Base-by-base conservation (phyloP, 1,140 invertebrate genomes). In the Nasonia longicornis region DNA sequence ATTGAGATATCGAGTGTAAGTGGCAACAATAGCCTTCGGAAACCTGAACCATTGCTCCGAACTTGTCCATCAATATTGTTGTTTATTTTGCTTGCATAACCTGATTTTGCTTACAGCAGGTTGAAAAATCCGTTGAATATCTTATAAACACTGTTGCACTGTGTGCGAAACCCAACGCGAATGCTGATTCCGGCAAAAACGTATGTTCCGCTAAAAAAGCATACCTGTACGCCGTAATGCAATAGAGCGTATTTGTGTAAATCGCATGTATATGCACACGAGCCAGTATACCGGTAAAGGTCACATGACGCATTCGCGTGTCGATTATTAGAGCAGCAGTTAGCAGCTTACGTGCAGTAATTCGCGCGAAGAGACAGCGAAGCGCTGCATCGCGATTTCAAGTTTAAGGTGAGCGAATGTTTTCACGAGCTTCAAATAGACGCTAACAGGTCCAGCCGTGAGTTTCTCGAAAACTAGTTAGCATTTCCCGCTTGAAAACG, bases 231-330 rank as follows among this genome's bases (percentile, higher is more conserved):
- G 26, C 26, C 26, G 52, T 58, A 58, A 58, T 58, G 16, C 52
- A 58, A 58, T n/a, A 58, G 20, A 58, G 16, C 52, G 52, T 58
- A 58, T 58, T n/a, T 16, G 52, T 58, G 20, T n/a, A 58, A 58
- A 58, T 3, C 20, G 16, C 20, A n/a, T 58, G 16, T 58, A 58
- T 52, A 58, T 20, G 4, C 0, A 58, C 7, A 58, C 52, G 0
- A 58, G 52, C 52, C 3, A 67, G 26, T 67, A 35, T 35, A 35
- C 31, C 66, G 22, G 66, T 67, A 67, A 67, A 67, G 66, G 66
- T 67, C 66, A 67, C 66, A 67, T 67, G 66, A 67, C 29, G 66
- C 26, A 67, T 67, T 31, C 66, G 8, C 26, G 66, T 67, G 31
- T 67, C 26, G 66, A 67, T 67, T 67, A 67, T 67, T 10, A 67